Base-by-base conservation (phyloP, 1,140 invertebrate genomes). In the Hycleus phaleratus region DNA sequence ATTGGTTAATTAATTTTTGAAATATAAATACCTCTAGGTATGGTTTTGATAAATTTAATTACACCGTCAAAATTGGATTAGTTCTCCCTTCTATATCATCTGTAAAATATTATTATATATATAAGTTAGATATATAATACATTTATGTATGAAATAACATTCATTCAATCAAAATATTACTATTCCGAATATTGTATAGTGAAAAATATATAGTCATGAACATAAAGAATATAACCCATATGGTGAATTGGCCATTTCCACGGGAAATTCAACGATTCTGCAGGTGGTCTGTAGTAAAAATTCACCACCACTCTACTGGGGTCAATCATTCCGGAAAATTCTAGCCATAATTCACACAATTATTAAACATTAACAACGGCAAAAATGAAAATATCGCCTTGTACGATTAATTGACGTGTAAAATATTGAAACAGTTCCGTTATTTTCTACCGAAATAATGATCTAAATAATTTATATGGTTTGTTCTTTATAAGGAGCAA, bases 201-300 rank as follows among this genome's bases (percentile, higher is more conserved):
- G 51, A 53, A 53, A 53, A 53, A 53, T 53, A 53, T 53, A 53
- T 46, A 53, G 51, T 45, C 40, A 53, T 53, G 45, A 53, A 53
- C 51, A 53, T 53, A 53, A 53, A 53, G 51, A 45, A 53, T 53
- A 53, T 53, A 52, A 53, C 51, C 51, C 51, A 53, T 45, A 46
- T 45, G 51, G 51, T 42, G 45, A 44, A 53, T 53, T n/a, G 51
- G 42, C 32, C 51, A 42, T 45, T 53, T 53, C 51, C 42, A 32
- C 51, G 51, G 51, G 51, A 53, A 53, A 53, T 53, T 53, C 45
- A 42, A 44, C 51, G 51, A 45, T 53, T 53, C 51, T 53, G 51
- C 51, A 53, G 51, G 51, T 44, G 51, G 51, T 53, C 51, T 53
- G 1, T 7, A 32, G 25, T 42, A 39, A 38, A 53, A 53, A 46